Conservation (phyloP, 1,140 invertebrate genomes). For the Coelopa frigida region DNA sequence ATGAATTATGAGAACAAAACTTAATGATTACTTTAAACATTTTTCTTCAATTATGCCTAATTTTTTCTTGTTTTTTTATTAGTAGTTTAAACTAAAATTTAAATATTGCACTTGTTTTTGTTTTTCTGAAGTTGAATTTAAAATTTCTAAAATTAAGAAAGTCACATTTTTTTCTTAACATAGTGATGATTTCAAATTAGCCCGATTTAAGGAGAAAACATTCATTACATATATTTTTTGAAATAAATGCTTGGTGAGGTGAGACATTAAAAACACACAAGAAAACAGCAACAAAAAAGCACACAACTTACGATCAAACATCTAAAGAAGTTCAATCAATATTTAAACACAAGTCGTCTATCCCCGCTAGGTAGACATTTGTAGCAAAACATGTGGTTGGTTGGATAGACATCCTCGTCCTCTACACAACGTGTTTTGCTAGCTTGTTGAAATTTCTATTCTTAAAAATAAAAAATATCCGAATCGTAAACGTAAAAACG, state of each 20-base stretch:
- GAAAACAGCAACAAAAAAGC: constrained; percentile 29
- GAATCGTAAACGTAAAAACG: too few relatives aligned
- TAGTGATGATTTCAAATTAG: constrained; percentile 3
- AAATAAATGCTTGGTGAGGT: constrained; percentile 38
- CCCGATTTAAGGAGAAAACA: neutral
- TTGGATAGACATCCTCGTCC: constrained; percentile 2
- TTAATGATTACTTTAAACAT: too few relatives aligned
- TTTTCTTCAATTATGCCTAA: too few relatives aligned
- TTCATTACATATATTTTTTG: neutral
- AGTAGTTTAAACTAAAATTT: constrained; percentile 9
- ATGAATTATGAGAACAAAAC: too few relatives aligned
- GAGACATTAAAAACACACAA: constrained; percentile 45
- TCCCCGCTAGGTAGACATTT: neutral
- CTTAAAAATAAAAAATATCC: neutral
- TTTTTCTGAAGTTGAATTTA: constrained; percentile 10
- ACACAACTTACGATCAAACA: neutral
- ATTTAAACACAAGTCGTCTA: neutral
- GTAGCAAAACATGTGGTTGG: too few relatives aligned
- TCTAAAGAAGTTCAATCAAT: neutral
- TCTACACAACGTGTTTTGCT: neutral
- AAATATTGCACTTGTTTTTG: constrained; percentile 11
- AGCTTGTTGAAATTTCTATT: neutral
- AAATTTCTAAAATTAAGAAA: constrained; percentile 6
- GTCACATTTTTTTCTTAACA: constrained; percentile 4
- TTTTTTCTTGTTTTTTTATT: constrained; percentile 8